phyloP scores from a whole-genome alignment of 2,113 vertebrate species.

The Thymallus thymallus region DNA sequence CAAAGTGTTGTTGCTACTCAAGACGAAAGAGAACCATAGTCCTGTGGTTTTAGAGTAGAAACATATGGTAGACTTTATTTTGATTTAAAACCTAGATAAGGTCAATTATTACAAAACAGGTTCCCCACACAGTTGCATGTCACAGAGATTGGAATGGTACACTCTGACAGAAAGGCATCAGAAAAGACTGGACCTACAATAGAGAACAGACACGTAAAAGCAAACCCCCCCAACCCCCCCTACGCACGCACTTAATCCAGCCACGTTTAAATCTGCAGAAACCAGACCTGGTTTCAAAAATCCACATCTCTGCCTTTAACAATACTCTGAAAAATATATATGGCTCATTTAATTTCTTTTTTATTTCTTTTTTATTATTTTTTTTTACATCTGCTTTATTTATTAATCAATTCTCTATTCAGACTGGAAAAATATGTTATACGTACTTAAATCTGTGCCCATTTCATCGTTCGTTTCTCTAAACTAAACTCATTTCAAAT shows the following conservation, averaged over 20 bases:
- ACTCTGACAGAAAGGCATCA: constrained; percentile 82
- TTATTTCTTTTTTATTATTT: not conserved
- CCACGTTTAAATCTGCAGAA: constrained; percentile 38
- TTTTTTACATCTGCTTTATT: constrained; percentile 9
- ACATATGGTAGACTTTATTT: constrained; percentile 93
- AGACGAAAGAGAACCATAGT: not conserved
- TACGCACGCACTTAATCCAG: constrained; percentile 24
- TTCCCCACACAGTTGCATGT: constrained; percentile 79
- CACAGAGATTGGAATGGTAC: constrained; percentile 89
- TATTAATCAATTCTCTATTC: constrained; percentile 13
- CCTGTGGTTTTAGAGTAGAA: constrained; percentile 77
- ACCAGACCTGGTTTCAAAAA: constrained; percentile 36
- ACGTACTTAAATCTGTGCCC: constrained; percentile 35
- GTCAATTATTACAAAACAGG: constrained; percentile 89
- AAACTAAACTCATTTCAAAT: constrained; percentile 40
- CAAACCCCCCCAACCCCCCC: not conserved
- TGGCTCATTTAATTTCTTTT: constrained; percentile 8
- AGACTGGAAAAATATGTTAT: constrained; percentile 39
- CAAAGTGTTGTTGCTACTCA: constrained; percentile 21
- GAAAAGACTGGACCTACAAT: constrained; percentile 60
- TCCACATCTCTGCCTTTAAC: constrained; percentile 20
- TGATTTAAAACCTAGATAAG: constrained; percentile 82
- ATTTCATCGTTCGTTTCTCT: constrained; percentile 19
- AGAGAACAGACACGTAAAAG: constrained; percentile 15
- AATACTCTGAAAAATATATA: constrained; percentile 44